Evolutionary conservation across 1,140 invertebrate species (phyloP), one percentile per base, ranked within the genome.

Genomic region (Procambarus virginalis): DNA sequence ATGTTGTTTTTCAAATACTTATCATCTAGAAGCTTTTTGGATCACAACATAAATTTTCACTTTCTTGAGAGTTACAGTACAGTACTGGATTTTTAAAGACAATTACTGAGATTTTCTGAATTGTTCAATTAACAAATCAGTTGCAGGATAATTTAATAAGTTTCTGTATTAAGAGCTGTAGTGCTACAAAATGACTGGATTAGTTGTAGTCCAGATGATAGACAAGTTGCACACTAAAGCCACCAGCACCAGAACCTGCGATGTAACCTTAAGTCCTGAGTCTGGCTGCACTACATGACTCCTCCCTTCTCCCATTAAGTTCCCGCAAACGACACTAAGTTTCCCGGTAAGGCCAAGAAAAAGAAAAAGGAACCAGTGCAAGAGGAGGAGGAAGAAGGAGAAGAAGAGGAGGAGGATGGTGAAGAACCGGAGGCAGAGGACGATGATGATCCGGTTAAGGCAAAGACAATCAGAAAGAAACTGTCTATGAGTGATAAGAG

Each of bases 251-350:
- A 46, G 58, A 82, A 34, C 82, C 82, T 75, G 82, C 55, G 64
- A 51, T 55, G 48, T 76, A 55, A 17, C 45, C 48, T 34, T 60
- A 22, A 82, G 68, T 46, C 80, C 45, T 46, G 17, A 55, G 58
- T 81, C 78, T 68, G 87, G 80, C 83, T 81, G 6, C 89, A 78
- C 64, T 81, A 80, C 83, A 90, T 86, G 68, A 85, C 84, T 80
- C n/a, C 83, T 81, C 79, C 89, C 88, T 90, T 76, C 70, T 76
- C 79, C 83, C 83, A 70, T 73, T 79, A 86, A 92, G 92, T 92
- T 91, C 92, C 92, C 79, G 92, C 90, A 88, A 92, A 92, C 86
- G 92, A 92, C 81, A 91, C 86, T 91, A 92, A 91, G 83, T 92
- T 92, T 86, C 92, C 92, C 48, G 83, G 90, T 84, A 92, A 91